Percentiles rank a stretch among this genome's conserved stretches.
Conservation (phyloP, 2,113 vertebrate species). For the Butastur rufipennis region DNA sequence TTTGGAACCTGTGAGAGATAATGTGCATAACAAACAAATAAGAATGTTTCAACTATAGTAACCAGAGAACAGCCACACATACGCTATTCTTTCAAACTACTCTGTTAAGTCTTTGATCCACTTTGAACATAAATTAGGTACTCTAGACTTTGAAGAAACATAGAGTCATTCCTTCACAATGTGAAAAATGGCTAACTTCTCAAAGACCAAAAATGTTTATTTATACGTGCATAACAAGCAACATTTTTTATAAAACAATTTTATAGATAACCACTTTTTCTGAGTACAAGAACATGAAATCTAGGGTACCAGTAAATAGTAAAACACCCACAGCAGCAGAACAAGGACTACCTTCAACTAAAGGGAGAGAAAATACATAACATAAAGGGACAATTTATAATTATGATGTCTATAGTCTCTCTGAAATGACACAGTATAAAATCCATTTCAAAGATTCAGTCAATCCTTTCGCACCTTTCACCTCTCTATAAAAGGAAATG, state of each 20-base stretch:
- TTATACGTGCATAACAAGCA: accelerated
- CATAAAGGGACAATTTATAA: not conserved
- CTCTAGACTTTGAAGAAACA: not conserved
- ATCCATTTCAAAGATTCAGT: not conserved
- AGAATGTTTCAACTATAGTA: not conserved
- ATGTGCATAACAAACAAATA: not conserved
- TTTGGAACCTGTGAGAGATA: not conserved
- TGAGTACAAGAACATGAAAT: not conserved
- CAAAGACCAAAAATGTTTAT: not conserved
- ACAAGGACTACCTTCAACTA: not conserved
- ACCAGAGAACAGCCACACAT: not conserved
- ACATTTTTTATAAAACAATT: not conserved
- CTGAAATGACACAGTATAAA: not conserved
- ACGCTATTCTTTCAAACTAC: not conserved
- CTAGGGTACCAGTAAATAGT: not conserved
- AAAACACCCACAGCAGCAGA: not conserved
- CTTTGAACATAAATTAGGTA: not conserved
- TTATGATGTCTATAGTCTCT: not conserved
- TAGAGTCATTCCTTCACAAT: not conserved
- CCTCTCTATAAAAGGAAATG: not conserved
- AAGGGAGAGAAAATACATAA: not conserved
- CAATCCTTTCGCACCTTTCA: not conserved
- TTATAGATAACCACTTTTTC: not conserved
- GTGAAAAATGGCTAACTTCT: not conserved
- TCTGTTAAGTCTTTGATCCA: not conserved